Percentiles rank a stretch among this genome's conserved stretches.
phyloP scores from a whole-genome alignment of 2,888 invertebrate species.

The Drosophila mulleri region DNA sequence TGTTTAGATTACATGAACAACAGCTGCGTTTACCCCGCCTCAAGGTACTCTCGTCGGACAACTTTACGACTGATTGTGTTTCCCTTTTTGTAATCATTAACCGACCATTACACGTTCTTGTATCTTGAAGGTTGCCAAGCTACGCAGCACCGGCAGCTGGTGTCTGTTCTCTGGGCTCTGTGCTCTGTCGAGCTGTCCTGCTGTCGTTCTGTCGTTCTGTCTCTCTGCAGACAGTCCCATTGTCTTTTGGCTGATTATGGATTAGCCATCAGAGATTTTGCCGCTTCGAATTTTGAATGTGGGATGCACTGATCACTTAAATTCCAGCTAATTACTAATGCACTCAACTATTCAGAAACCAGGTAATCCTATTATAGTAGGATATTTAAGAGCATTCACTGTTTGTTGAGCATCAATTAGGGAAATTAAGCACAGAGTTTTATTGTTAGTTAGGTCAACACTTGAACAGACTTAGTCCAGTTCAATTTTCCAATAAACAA shows the following conservation, averaged over 20 bases:
- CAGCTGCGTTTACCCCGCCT: conserved; percentile 48
- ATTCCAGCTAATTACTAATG: conserved; percentile 50
- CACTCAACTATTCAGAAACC: conserved; percentile 1
- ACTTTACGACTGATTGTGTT: conserved; percentile 65
- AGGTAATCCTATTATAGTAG: background rate
- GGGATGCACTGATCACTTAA: conserved; percentile 21
- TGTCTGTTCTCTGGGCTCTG: background rate
- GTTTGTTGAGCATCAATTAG: background rate
- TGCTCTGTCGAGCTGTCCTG: too few relatives aligned
- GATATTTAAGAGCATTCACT: background rate
- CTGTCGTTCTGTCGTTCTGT: background rate
- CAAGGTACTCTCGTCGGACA: conserved; percentile 40
- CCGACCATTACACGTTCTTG: conserved; percentile 66
- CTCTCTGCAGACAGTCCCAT: background rate
- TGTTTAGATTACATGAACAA: conserved; percentile 75
- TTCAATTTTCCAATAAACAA: too few relatives aligned
- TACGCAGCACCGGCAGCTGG: conserved; percentile 33
- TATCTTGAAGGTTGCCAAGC: conserved; percentile 36
- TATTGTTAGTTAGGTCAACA: too few relatives aligned
- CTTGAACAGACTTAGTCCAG: background rate
- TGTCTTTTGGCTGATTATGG: conserved; percentile 42
- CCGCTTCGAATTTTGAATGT: conserved; percentile 16
- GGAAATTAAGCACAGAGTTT: background rate
- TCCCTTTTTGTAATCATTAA: conserved; percentile 67
- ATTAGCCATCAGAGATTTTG: conserved; percentile 48